A percentile compares a stretch with the other conserved stretches of the same genome.
These are phyloP conservation scores for Pseudococcus longispinus DNA, from an alignment of 2,888 invertebrate genomes.

Conservation along the genomic window DNA sequence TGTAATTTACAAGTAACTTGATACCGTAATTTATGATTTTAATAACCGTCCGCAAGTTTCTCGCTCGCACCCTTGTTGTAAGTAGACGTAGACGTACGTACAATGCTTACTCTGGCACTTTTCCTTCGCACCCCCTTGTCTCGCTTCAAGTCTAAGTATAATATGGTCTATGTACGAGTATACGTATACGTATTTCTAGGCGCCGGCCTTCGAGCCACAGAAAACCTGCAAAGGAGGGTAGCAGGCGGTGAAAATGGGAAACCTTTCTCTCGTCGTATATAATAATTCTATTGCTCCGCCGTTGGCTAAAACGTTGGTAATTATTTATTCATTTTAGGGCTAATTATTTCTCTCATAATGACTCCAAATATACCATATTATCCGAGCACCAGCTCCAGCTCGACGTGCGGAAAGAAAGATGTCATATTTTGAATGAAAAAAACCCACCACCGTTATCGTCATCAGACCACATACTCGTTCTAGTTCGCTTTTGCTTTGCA, in stretches of 20 bases:
- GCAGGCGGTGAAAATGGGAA: background rate
- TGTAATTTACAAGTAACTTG: conserved; percentile 43
- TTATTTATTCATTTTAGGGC: conserved; percentile 39
- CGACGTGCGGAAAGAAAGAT: background rate
- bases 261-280: background rate
- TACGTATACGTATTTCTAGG: background rate
- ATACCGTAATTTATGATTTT: conserved; percentile 50
- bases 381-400: background rate
- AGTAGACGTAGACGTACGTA: background rate
- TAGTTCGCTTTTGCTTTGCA: background rate
- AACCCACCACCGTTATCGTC: background rate
- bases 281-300: background rate
- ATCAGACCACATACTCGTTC: background rate
- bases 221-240: background rate
- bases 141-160: background rate
- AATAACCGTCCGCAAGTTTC: conserved; percentile 42
- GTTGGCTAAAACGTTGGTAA: conserved; percentile 17
- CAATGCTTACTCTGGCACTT: background rate
- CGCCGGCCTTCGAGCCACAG: background rate
- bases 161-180: background rate
- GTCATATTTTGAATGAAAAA: background rate
- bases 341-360: conserved; percentile 37
- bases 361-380: background rate
- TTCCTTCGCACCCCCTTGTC: background rate
- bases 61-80: background rate